Evolutionary conservation across 2,797 vertebrate genomes (phyloP), one percentile per base, ranked within the genome.

Genomic region (Leptodactylus fallax): DNA sequence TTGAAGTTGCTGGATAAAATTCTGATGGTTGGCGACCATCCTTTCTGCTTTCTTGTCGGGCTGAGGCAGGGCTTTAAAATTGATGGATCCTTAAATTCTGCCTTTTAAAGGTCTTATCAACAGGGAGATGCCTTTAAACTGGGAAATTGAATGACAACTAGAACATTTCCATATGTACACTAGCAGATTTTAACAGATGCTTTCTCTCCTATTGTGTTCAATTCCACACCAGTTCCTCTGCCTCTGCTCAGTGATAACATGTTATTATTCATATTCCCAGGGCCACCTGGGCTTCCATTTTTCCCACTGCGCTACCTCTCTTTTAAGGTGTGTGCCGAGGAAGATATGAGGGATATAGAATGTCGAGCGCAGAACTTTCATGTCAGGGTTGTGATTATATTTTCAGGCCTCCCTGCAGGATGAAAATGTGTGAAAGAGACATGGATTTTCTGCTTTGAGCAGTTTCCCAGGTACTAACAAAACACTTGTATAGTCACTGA

Each of bases 401-500:
- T 27, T 90, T 90, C 90, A 79, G 56, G 72, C 71, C 84, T 90
- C 78, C 36, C 90, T 87, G 58, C 76, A 86, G 71, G 60, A 89
- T 85, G 87, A 91, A 91, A 91, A 87, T 84, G 87, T 79, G 91
- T 10, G 0, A 7, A 92, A 90, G n/a, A 85, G n/a, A 87, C 56
- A 45, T 76, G 74, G 81, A 90, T 93, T 91, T 90, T 61, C 85
- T 77, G 36, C 89, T 87, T 90, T 61, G 86, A 93, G 90, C 83
- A 77, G 79, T 86, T 86, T 90, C 88, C 85, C 60, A 88, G 79
- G 72, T 91, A 91, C 79, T 79, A 56, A 85, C 63, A 90, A 87
- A 90, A 78, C 72, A 53, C 74, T 92, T 76, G 3, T 81, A 61
- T 90, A 86, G 87, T 90, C 88, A 81, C 80, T 92, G 92, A 92